Evolutionary conservation across 2,113 vertebrate genomes (phyloP).

Genomic region (Tragelaphus buxtoni): DNA sequence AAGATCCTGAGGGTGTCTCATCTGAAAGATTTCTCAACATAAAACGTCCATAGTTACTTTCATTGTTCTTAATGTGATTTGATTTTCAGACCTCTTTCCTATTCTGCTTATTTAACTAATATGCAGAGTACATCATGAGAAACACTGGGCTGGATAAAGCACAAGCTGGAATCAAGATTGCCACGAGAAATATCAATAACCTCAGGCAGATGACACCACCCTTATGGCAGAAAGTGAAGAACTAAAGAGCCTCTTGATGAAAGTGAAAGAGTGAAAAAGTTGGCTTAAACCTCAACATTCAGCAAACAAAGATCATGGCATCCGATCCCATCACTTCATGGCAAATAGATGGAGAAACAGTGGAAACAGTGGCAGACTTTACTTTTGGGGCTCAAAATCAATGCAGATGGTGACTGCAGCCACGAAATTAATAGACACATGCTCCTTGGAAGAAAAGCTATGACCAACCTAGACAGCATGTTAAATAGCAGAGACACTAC

Average conservation of each 20-base stretch:
- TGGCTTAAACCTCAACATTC: not conserved
- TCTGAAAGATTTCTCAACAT: not conserved
- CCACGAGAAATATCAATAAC: not conserved
- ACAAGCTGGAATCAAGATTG: not conserved
- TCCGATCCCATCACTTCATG: not conserved
- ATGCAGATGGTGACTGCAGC: not conserved
- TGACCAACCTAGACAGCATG: not conserved
- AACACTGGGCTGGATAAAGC: not conserved
- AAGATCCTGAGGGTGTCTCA: not conserved
- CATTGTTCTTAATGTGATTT: not conserved
- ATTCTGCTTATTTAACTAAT: not conserved
- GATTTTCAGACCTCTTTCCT: not conserved
- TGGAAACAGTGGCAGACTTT: not conserved
- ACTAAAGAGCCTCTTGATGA: not conserved
- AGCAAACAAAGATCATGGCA: not conserved
- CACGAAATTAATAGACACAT: accelerated
- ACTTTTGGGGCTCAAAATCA: not conserved
- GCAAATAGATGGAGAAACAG: not conserved
- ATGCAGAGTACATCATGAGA: not conserved
- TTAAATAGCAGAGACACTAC: not conserved
- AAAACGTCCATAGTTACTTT: not conserved
- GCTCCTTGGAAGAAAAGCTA: not conserved
- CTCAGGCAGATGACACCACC: not conserved
- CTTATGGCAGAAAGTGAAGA: not conserved
- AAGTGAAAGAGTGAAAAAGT: not conserved